Evolutionary conservation across 2,113 vertebrate genomes (phyloP).

Genomic region (Tympanuchus pallidicinctus): DNA sequence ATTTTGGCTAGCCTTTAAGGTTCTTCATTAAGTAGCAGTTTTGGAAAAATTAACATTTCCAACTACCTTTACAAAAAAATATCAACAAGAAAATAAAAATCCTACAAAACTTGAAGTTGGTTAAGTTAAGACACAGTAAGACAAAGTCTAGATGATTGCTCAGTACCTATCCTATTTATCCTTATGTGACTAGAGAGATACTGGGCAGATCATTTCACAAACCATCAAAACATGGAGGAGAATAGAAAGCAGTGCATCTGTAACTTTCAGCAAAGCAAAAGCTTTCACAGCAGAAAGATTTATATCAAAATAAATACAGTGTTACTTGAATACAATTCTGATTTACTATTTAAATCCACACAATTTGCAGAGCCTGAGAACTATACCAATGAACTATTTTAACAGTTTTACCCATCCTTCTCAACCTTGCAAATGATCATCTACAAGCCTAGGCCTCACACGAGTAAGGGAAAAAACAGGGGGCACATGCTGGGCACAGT

Average conservation of each 20-base stretch:
- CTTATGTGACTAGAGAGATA: background rate
- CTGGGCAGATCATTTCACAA: background rate
- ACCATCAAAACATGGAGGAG: too few species aligned
- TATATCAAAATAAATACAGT: background rate
- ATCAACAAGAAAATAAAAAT: background rate
- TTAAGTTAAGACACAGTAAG: background rate
- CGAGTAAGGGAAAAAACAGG: background rate
- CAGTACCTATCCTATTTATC: background rate
- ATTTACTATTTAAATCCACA: background rate
- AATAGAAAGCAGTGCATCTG: background rate
- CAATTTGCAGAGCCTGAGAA: background rate
- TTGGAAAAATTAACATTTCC: background rate
- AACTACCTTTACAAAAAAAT: background rate
- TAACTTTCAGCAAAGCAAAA: background rate
- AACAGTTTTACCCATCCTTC: background rate
- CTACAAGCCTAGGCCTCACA: background rate
- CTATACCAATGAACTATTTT: background rate
- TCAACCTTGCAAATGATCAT: background rate
- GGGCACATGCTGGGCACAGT: background rate
- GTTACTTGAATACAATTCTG: background rate
- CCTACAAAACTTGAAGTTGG: background rate
- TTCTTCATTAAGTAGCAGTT: background rate
- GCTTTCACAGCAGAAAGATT: background rate
- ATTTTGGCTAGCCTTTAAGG: background rate
- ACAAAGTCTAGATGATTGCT: background rate